Evolutionary conservation across 1,140 invertebrate species (phyloP), one percentile per base, ranked within the genome.

Genomic region (Achatina immaculata): DNA sequence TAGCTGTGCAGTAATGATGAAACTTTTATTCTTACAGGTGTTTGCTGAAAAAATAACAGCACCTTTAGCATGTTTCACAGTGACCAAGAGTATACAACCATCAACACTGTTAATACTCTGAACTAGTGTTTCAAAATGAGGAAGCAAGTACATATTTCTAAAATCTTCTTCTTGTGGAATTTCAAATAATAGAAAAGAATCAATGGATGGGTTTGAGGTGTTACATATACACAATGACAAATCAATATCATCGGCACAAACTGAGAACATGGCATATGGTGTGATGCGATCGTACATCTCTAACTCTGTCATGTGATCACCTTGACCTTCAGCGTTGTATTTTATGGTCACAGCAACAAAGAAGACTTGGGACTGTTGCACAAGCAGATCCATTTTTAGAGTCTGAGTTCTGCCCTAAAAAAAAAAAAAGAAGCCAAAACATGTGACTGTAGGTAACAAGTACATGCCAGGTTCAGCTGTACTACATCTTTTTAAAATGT

Each of bases 221-320:
- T 84, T 36, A 81, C 87, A 88, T 21, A 88, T 71, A 82, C 87
- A 88, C 0, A 88, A 75, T 40, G 83, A 69, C 16, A 87, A n/a
- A 31, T 85, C 77, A 14, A 88, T 83, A n/a, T 73, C 77, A 66
- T 88, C 86, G 34, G 82, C 81, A 84, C 87, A 88, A 42, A 55
- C 48, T 28, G 80, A 77, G 69, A 82, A 88, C 28, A 80, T 77
- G 34, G 85, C 80, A 72, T 88, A 88, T 1, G 83, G 82, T 16
- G 87, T 83, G 31, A 85, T 84, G 21, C 87, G 81, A 28, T 87
- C 84, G 75, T 83, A 85, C 4, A 40, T 83, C n/a, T 81, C 65
- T 24, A 87, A 45, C 19, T 69, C 21, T 42, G 85, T 77, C 16
- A 31, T 31, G 28, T 48, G 43, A 0, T n/a, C 34, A 40, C 62